These are phyloP conservation scores for Epinephelus malabaricus DNA, from an alignment of 2,797 vertebrate species.

Conservation along the genomic window DNA sequence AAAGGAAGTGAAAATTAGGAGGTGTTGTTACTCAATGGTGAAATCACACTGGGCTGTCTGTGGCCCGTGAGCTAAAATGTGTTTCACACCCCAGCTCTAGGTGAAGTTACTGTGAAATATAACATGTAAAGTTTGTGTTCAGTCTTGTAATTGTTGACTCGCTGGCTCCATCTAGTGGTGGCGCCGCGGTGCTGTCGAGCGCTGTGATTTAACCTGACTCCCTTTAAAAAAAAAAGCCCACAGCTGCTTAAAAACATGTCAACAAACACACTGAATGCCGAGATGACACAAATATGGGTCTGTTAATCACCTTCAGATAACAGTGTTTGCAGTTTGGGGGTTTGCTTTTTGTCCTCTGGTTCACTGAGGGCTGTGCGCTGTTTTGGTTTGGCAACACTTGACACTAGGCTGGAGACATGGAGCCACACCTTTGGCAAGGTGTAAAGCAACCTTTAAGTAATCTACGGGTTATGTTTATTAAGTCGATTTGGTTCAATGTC, in stretches of 20 bases:
- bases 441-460: neutral
- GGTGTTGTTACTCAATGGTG: no score
- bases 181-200: neutral
- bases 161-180: conserved; percentile 49
- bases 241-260: neutral
- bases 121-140: no score
- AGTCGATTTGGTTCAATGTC: neutral
- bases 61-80: no score
- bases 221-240: no score
- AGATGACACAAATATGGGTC: fast-evolving
- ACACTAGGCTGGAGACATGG: conserved; percentile 14
- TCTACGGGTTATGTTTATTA: neutral
- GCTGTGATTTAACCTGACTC: conserved; percentile 28
- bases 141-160: neutral
- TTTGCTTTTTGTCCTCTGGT: neutral
- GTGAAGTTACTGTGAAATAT: no score
- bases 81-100: no score
- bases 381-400: conserved; percentile 27
- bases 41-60: no score
- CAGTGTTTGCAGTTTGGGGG: fast-evolving
- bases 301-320: fast-evolving
- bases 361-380: neutral
- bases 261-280: neutral
- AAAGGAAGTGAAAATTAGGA: no score
- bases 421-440: conserved; percentile 66